phyloP scores from a whole-genome alignment of 2,888 invertebrate species.

The Glomeris marginata region DNA sequence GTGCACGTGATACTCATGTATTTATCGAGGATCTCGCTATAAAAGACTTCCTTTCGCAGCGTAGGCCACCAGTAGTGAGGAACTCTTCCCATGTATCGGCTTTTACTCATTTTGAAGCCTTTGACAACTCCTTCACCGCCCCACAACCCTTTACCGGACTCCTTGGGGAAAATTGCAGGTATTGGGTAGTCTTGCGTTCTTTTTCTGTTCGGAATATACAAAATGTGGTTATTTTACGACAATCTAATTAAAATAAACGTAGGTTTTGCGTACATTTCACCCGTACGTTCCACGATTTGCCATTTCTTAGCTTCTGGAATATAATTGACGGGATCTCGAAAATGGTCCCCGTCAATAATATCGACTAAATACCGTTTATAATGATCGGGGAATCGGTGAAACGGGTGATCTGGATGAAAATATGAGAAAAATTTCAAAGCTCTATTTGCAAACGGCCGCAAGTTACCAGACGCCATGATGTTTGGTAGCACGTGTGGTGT shows the following conservation, averaged over 20 bases:
- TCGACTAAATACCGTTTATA: slow-evolving; percentile 76
- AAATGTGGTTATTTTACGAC: not conserved
- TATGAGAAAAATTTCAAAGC: slow-evolving; percentile 6
- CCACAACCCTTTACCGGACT: slow-evolving; percentile 78
- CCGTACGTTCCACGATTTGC: slow-evolving; percentile 54
- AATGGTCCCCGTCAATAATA: slow-evolving; percentile 47
- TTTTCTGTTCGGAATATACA: not conserved
- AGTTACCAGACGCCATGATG: no score
- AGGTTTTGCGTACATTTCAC: slow-evolving; percentile 43
- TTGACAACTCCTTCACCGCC: slow-evolving; percentile 89
- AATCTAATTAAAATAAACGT: not conserved
- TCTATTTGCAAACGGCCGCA: not conserved
- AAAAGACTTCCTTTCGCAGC: slow-evolving; percentile 61
- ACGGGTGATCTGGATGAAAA: not conserved
- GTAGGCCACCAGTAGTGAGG: slow-evolving; percentile 80
- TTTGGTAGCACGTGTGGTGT: no score
- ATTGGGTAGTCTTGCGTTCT: slow-evolving; percentile 44
- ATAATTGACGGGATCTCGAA: slow-evolving; percentile 48
- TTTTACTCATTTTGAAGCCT: slow-evolving; percentile 46
- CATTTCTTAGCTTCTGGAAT: slow-evolving; percentile 56
- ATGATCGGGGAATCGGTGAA: slow-evolving; percentile 45
- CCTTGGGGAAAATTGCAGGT: slow-evolving; percentile 58
- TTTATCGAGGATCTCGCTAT: slow-evolving; percentile 77
- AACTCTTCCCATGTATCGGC: slow-evolving; percentile 40
- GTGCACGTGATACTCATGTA: slow-evolving; percentile 73